Evolutionary conservation across 2,113 vertebrate genomes (phyloP).

Genomic region (Genyomyrus donnyi): DNA sequence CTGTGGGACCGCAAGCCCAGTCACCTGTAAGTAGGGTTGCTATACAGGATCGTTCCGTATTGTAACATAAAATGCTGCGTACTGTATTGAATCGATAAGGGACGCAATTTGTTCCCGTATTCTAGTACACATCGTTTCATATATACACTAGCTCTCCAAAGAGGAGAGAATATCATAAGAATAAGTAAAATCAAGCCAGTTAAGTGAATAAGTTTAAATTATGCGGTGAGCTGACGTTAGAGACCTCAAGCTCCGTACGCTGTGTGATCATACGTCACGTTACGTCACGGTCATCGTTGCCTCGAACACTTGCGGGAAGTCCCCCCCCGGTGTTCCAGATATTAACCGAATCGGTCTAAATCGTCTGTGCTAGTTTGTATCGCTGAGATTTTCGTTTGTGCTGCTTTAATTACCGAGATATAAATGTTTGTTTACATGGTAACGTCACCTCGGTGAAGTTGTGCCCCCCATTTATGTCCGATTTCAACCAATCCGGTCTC

Average conservation of each 20-base stretch:
- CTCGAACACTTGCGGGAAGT: not conserved
- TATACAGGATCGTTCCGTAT: not conserved
- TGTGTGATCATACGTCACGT: not conserved
- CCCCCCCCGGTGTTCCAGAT: not conserved
- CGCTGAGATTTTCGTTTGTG: not conserved
- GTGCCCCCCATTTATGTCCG: not conserved
- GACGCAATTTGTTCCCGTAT: not conserved
- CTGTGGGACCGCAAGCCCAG: conserved; percentile 27
- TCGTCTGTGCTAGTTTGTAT: not conserved
- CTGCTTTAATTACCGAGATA: not conserved
- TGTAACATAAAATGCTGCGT: not conserved
- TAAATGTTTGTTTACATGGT: not conserved
- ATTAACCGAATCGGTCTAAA: not conserved
- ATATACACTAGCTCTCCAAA: not conserved
- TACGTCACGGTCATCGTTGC: not conserved
- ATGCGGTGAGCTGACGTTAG: not conserved
- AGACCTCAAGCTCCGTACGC: not conserved
- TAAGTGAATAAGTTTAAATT: not conserved
- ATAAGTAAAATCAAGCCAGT: not conserved
- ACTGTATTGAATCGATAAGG: not conserved
- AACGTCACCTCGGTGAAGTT: not conserved
- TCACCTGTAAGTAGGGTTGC: conserved; percentile 38
- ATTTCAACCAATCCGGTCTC: not conserved
- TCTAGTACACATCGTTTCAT: not conserved
- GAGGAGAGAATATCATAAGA: not conserved